Conservation (phyloP, 2,797 vertebrate genomes). For the Loris lydekkerianus region DNA sequence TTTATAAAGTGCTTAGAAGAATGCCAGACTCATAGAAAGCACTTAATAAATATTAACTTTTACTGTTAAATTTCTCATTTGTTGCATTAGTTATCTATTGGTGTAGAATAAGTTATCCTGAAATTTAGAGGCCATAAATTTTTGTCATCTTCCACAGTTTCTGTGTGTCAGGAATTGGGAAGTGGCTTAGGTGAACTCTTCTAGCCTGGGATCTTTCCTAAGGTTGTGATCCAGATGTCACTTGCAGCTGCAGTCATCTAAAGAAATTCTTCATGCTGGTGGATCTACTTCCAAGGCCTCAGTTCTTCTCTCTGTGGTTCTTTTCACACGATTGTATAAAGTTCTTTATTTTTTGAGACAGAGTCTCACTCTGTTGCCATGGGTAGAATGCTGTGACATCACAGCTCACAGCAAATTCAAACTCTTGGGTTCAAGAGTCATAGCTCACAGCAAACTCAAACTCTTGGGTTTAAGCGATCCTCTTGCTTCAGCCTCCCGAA, state of each 20-base stretch:
- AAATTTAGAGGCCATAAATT: background rate
- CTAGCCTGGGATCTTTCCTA: background rate
- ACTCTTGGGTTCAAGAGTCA: too few species aligned
- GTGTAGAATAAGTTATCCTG: background rate
- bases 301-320: background rate
- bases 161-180: background rate
- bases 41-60: background rate
- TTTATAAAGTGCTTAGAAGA: background rate
- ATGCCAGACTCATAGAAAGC: background rate
- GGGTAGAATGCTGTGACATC: too few species aligned
- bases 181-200: background rate
- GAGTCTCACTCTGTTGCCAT: too few species aligned
- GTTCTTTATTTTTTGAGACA: too few species aligned
- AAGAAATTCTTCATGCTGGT: background rate
- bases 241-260: background rate
- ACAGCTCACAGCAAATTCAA: too few species aligned
- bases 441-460: too few species aligned
- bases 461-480: too few species aligned
- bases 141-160: background rate
- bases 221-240: background rate
- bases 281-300: background rate
- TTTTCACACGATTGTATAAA: background rate
- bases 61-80: conserved; percentile 40
- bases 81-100: conserved; percentile 25
- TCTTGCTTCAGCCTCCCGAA: too few species aligned